Base-by-base conservation (phyloP, 53 echinoderm and acorn worm species). In the Holothuria scabra region DNA sequence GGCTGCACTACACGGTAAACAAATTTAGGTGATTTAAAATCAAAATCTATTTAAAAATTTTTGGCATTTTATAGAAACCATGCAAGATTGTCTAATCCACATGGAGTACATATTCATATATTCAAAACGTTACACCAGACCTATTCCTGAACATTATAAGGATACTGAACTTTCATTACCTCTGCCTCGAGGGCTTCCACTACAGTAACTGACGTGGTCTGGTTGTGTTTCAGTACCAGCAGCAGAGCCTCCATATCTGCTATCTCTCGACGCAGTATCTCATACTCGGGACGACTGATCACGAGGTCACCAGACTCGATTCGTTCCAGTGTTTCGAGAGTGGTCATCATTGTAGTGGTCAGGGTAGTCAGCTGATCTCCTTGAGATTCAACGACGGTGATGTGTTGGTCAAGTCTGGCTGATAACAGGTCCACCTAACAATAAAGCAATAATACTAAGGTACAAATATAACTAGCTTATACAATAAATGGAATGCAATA, bases 311-410 rank as follows among this genome's bases (percentile, higher is more conserved):
- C 58, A 1, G 28, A 20, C 78, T 78, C 29, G 46, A 78, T 78
- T 1, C 28, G 57, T 13, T 78, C 78, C 78, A 78, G 78, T 56
- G 58, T 78, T 18, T 78, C 78, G 21, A 78, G 21, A 19, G 30
- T 32, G 13, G 57, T 56, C 14, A 32, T 49, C 56, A 57, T 57
- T 28, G 52, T 29, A 4, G 31, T 19, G 16, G 56, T 29, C 28
- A 78, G 32, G 20, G 33, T 28, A 5, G 59, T 18, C 1, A 78
- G 58, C 31, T 21, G 56, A 46, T 12, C 10, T 13, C 58, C 78
- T 58, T 78, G 78, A 12, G 56, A 30, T 57, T 13, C 13, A 0
- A 78, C 20, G 9, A 2, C 8, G 13, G 58, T 31, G 4, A 25
- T 58, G 21, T 49, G 12, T 28, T 78, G 56, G 8, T 78, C 78